phyloP scores from a whole-genome alignment of 2,888 invertebrate species.

The Pachymerium ferrugineum region DNA sequence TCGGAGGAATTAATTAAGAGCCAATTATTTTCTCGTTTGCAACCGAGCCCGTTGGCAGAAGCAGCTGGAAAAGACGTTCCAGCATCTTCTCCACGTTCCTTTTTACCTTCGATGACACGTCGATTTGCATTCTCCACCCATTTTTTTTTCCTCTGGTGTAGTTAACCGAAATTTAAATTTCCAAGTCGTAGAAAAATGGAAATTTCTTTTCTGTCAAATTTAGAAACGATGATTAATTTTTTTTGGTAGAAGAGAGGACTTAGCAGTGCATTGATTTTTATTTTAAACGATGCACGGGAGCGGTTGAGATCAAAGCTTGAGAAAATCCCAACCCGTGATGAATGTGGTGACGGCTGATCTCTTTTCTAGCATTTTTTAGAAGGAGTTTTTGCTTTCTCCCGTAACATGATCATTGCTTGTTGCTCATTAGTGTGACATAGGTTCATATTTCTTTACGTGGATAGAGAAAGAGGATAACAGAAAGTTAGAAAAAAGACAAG shows the following conservation, averaged over 20 bases:
- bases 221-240: background rate
- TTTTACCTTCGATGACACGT: slow-evolving; percentile 8
- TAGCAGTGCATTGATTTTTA: background rate
- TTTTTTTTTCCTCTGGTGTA: background rate
- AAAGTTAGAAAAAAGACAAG: background rate
- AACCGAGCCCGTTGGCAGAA: slow-evolving; percentile 12
- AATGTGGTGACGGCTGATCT: slow-evolving; percentile 13
- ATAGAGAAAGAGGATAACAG: background rate
- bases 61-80: slow-evolving; percentile 6
- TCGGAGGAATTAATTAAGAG: slow-evolving; percentile 11
- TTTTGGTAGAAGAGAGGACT: background rate
- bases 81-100: background rate
- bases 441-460: background rate
- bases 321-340: background rate
- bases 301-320: slow-evolving; percentile 2
- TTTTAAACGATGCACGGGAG: background rate
- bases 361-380: background rate
- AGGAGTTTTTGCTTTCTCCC: background rate
- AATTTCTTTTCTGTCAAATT: background rate
- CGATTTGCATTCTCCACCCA: background rate
- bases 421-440: slow-evolving; percentile 14
- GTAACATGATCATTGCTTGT: background rate
- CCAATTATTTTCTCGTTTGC: slow-evolving; percentile 19
- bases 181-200: background rate
- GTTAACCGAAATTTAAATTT: background rate